Conservation (phyloP, 1,140 invertebrate genomes). For the Dreissena polymorpha region DNA sequence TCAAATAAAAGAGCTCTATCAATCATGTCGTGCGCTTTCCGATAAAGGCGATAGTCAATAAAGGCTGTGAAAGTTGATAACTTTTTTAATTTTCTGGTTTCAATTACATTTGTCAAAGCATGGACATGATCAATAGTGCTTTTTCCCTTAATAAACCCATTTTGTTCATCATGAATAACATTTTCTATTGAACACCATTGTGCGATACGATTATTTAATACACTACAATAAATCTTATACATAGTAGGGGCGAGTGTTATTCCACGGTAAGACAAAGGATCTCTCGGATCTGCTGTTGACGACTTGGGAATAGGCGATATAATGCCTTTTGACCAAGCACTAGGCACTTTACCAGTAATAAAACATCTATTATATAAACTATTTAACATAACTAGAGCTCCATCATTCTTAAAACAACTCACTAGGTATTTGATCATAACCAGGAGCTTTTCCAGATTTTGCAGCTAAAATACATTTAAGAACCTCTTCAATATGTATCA, state of each 20-base stretch:
- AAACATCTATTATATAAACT: constrained; percentile 7
- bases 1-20: background rate
- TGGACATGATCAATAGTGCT: background rate
- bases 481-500: too few species aligned
- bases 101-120: background rate
- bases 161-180: background rate
- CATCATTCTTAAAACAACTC: too few species aligned
- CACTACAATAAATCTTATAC: constrained; percentile 2
- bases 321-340: background rate
- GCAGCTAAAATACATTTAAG: too few species aligned
- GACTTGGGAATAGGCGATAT: background rate
- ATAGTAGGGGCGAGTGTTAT: background rate
- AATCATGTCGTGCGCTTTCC: too few species aligned
- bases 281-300: constrained; percentile 1
- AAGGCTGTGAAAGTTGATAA: background rate
- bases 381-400: background rate
- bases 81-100: background rate
- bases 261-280: too few species aligned
- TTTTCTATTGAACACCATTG: background rate
- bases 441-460: too few species aligned
- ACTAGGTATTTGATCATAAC: too few species aligned
- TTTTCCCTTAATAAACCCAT: too few species aligned
- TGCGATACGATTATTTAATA: constrained; percentile 1
- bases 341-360: background rate
- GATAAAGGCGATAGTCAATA: background rate